These are phyloP conservation scores for Pegea sp. DNA, from an alignment of 23 tunicate genomes.

Conservation along the genomic window DNA sequence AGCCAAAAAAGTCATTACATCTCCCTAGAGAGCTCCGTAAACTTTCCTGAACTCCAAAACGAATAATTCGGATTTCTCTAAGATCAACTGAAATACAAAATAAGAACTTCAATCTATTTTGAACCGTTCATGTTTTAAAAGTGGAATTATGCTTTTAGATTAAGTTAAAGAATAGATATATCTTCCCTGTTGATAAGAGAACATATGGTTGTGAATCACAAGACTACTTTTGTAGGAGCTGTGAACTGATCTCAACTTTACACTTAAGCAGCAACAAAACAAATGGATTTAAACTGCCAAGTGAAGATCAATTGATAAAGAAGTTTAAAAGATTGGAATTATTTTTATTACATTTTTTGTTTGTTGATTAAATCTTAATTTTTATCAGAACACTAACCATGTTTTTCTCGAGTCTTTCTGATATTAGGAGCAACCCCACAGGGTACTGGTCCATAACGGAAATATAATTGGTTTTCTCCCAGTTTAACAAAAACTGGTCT, in stretches of 20 bases:
- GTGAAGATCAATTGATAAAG: not conserved
- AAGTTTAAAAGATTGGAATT: not conserved
- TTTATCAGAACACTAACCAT: conserved; percentile 1
- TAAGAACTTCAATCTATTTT: no score
- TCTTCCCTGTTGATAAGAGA: not conserved
- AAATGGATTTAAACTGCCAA: no score
- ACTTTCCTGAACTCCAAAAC: not conserved
- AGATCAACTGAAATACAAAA: not conserved
- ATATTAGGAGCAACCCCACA: not conserved
- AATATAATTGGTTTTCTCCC: conserved; percentile 17
- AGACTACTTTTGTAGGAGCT: not conserved
- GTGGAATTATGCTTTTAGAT: not conserved
- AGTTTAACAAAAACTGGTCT: conserved; percentile 2
- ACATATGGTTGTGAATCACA: not conserved
- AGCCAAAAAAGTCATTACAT: not conserved
- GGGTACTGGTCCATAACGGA: conserved; percentile 6
- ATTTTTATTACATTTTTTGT: not conserved
- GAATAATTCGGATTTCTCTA: not conserved
- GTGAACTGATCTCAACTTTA: no score
- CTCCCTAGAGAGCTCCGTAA: not conserved
- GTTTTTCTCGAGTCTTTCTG: conserved; percentile 4
- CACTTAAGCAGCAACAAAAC: no score
- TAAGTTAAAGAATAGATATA: not conserved
- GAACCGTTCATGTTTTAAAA: no score
- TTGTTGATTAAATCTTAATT: not conserved